phyloP scores from a whole-genome alignment of 2,888 invertebrate genomes.

The Cotesia congregata region DNA sequence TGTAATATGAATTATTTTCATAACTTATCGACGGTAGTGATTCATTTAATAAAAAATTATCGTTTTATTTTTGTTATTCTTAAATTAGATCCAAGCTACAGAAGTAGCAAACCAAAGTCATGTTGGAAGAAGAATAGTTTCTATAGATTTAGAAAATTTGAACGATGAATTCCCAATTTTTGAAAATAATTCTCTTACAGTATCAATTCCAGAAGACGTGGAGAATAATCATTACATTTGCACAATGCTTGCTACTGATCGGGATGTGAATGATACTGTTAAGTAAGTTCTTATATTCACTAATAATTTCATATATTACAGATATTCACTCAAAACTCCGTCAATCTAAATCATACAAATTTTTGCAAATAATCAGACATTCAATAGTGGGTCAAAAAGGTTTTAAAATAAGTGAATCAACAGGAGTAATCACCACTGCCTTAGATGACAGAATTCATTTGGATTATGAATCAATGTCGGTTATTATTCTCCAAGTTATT shows the following conservation, averaged over 20 bases:
- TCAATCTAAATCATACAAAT: conserved; percentile 42
- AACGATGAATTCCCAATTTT: conserved; percentile 82
- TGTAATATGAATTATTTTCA: too few species aligned
- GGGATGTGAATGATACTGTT: conserved; percentile 76
- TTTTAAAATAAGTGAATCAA: conserved; percentile 72
- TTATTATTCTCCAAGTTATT: conserved; percentile 71
- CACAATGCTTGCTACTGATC: conserved; percentile 74
- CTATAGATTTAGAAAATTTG: conserved; percentile 75
- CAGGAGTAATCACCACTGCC: conserved; percentile 75
- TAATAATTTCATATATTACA: not conserved
- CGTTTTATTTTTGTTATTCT: not conserved
- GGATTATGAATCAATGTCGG: conserved; percentile 76
- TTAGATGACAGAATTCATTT: conserved; percentile 71
- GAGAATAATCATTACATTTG: conserved; percentile 71
- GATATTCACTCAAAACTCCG: not conserved
- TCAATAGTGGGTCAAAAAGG: conserved; percentile 72
- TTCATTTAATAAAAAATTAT: too few species aligned
- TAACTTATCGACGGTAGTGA: too few species aligned
- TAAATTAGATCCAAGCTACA: conserved; percentile 63
- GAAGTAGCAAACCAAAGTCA: conserved; percentile 61
- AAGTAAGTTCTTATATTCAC: conserved; percentile 70
- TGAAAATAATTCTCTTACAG: conserved; percentile 63
- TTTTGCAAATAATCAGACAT: conserved; percentile 68
- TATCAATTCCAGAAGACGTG: conserved; percentile 74
- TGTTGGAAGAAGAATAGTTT: conserved; percentile 69